A percentile compares a stretch with the other conserved stretches of the same genome.
These are phyloP conservation scores for Platalea minor DNA, from an alignment of 2,797 vertebrate species.

Conservation along the genomic window DNA sequence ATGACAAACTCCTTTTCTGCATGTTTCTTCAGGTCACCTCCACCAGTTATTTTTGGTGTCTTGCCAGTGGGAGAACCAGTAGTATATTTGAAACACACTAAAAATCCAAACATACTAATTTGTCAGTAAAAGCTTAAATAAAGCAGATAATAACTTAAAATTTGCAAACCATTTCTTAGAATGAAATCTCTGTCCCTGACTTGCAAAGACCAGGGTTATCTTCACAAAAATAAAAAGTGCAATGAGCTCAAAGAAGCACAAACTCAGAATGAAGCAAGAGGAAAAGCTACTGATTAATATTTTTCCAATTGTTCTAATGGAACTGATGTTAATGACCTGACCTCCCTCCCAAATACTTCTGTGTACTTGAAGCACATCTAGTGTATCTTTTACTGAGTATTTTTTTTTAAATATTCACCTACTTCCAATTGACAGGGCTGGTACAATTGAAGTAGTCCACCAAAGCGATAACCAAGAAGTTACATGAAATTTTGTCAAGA, in stretches of 20 bases:
- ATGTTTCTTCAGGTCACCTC: neutral
- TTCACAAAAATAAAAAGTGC: neutral
- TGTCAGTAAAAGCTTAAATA: neutral
- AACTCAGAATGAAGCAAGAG: neutral
- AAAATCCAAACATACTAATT: fast-evolving
- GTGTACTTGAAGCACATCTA: neutral
- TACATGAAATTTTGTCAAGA: neutral
- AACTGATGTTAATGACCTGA: neutral
- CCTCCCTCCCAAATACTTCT: neutral
- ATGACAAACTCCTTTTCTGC: neutral
- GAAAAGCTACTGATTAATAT: neutral
- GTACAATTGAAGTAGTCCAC: neutral
- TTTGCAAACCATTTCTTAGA: neutral
- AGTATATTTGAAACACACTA: neutral
- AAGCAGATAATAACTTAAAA: neutral
- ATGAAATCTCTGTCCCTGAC: neutral
- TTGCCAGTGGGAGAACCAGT: neutral
- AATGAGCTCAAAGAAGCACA: neutral
- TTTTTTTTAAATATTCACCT: neutral
- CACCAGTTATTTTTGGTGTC: neutral
- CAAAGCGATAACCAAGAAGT: neutral
- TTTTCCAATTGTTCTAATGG: neutral
- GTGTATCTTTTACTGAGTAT: neutral
- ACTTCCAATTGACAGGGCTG: neutral
- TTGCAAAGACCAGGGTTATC: neutral